phyloP scores from a whole-genome alignment of 2,113 vertebrate species.

The Toxostoma redivivum region DNA sequence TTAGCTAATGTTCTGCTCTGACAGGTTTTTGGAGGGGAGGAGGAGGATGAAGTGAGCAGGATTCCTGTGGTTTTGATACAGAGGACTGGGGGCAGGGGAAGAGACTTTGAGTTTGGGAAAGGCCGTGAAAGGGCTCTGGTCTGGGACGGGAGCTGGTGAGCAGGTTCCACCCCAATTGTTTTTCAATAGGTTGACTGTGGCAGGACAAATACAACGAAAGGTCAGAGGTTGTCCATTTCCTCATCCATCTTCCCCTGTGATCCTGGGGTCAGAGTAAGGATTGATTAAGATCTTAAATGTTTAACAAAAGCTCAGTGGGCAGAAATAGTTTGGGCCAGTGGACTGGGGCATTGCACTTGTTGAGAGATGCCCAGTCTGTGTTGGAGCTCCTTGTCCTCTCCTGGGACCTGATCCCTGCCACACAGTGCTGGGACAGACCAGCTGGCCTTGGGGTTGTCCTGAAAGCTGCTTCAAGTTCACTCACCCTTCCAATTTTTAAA shows the following conservation, averaged over 20 bases:
- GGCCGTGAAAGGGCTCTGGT: conserved; percentile 37
- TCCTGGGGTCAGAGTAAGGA: conserved; percentile 80
- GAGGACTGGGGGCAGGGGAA: neutral
- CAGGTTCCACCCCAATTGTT: conserved; percentile 80
- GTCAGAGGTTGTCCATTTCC: conserved; percentile 84
- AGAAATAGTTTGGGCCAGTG: conserved; percentile 43
- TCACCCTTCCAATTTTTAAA: neutral
- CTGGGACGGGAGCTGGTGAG: conserved; percentile 73
- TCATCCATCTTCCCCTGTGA: conserved; percentile 92
- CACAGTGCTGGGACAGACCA: neutral
- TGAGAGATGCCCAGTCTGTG: conserved; percentile 27
- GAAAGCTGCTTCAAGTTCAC: conserved; percentile 41
- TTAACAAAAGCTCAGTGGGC: conserved; percentile 81
- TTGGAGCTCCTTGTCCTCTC: conserved; percentile 39
- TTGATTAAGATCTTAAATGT: conserved; percentile 94
- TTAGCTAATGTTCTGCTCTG: neutral
- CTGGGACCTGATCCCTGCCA: neutral
- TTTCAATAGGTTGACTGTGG: conserved; percentile 67
- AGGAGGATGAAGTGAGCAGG: neutral
- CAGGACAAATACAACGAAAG: conserved; percentile 78
- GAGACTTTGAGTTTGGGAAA: conserved; percentile 12
- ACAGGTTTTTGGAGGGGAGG: conserved; percentile 8
- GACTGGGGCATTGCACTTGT: conserved; percentile 60
- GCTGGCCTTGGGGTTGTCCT: neutral
- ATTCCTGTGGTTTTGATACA: neutral